Percentiles rank a stretch among this genome's conserved stretches.
Evolutionary conservation across 1,140 invertebrate species (phyloP).

Genomic region (Hypothenemus hampei): DNA sequence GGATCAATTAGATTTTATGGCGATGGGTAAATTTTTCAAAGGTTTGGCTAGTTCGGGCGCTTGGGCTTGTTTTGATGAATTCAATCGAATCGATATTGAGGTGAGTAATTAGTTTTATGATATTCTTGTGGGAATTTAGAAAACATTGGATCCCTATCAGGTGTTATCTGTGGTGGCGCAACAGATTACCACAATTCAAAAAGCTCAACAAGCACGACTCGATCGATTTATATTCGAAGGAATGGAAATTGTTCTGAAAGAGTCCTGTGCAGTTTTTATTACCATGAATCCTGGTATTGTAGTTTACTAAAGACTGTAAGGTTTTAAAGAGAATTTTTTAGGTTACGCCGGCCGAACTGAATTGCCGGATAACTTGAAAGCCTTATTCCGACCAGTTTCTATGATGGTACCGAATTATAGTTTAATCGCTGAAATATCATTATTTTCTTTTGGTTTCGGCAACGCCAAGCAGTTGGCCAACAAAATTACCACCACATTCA

Average conservation of each 20-base stretch:
- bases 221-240: conserved; percentile 62
- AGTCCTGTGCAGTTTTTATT: conserved; percentile 65
- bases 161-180: conserved; percentile 58
- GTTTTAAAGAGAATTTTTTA: background rate
- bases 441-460: conserved; percentile 67
- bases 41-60: conserved; percentile 60
- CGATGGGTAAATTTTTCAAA: conserved; percentile 64
- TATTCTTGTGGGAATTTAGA: background rate
- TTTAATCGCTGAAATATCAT: conserved; percentile 66
- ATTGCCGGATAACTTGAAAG: conserved; percentile 69
- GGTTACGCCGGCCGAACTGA: conserved; percentile 68
- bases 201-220: conserved; percentile 48
- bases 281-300: conserved; percentile 65
- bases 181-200: conserved; percentile 61
- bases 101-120: background rate
- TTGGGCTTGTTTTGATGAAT: conserved; percentile 76
- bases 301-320: background rate
- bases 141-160: background rate
- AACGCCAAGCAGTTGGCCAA: conserved; percentile 59
- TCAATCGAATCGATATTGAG: conserved; percentile 70
- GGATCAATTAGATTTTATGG: conserved; percentile 66
- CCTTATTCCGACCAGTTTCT: conserved; percentile 66
- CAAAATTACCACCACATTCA: conserved; percentile 69
- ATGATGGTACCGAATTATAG: conserved; percentile 76
- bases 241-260: conserved; percentile 50